Base-by-base conservation (phyloP, 2,888 invertebrate genomes). In the Drosophila greeni region DNA sequence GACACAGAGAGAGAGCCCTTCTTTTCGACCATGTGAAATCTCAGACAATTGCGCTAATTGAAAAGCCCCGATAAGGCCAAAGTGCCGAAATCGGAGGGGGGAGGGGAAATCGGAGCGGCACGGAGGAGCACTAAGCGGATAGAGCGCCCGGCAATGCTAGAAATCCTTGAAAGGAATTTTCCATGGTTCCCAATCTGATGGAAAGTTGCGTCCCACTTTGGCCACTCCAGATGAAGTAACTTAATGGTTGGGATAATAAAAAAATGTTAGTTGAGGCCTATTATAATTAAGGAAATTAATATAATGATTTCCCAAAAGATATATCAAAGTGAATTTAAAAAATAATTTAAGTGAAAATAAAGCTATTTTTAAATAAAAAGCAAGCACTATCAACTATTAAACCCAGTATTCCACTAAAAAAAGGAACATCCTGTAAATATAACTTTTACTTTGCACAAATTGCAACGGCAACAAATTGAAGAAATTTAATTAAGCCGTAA, bases 41-140 rank as follows among this genome's bases (percentile, higher is more conserved):
- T 75, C 66, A 75, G 78, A 77, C 73, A 83, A 79, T 79, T 81
- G 79, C 73, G 78, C 82, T 83, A 79, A 79, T 79, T 79, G 83
- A 73, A 79, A 82, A 83, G 69, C 70, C 74, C 80, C 82, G 80
- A 79, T 79, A 76, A 81, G 75, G 58, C 59, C 82, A 59, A 72
- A 82, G 53, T 69, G 67, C 53, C 49, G 68, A 49, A 67, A 58
- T 58, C 48, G 48, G 16, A 26, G 14, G 18, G 33, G 16, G 34
- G n/a, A n/a, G 20, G 20, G 3, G 16, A 29, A 51, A 39, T 33
- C 14, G 26, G 60, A 33, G 36, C 2, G 12, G 20, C 34, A 26
- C 5, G 16, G 34, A 18, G 36, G 11, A 48, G 36, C 20, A 7
- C 24, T 45, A 37, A 56, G 34, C 11, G 42, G 33, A 53, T 36